Conservation (phyloP, 2,113 vertebrate species). For the Menura novaehollandiae region DNA sequence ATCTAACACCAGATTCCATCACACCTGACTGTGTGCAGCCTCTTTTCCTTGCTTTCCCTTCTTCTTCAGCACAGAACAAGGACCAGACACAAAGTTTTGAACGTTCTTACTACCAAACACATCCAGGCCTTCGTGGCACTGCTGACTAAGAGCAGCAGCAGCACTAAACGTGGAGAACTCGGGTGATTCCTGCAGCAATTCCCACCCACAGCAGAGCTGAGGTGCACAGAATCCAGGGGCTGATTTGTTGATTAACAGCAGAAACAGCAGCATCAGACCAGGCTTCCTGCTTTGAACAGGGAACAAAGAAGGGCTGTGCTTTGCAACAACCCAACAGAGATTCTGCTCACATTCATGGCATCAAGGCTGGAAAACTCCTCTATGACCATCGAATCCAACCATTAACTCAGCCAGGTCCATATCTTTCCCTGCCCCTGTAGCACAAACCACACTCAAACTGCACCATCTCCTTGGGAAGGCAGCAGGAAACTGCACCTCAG, state of each 20-base stretch:
- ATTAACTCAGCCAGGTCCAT: neutral
- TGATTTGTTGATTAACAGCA: neutral
- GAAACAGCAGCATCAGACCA: neutral
- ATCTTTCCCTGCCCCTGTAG: neutral
- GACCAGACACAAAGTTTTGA: neutral
- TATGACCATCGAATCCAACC: neutral
- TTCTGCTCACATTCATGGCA: accelerated
- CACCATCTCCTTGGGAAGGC: neutral
- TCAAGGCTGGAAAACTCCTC: neutral
- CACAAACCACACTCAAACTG: neutral
- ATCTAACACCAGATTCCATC: neutral
- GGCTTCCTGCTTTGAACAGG: neutral
- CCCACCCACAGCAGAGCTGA: neutral
- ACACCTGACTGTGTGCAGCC: neutral
- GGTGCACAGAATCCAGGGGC: neutral
- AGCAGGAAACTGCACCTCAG: neutral
- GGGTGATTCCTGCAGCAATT: neutral
- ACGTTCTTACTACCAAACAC: neutral
- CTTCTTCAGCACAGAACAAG: neutral
- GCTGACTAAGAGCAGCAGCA: neutral
- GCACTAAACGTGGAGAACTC: neutral
- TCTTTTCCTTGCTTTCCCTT: neutral
- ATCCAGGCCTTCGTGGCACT: neutral
- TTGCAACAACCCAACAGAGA: neutral
- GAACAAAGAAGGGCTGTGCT: neutral